These are phyloP conservation scores for Palythoa grandiflora DNA, from an alignment of 92 coral and sea anemone genomes.

Conservation along the genomic window DNA sequence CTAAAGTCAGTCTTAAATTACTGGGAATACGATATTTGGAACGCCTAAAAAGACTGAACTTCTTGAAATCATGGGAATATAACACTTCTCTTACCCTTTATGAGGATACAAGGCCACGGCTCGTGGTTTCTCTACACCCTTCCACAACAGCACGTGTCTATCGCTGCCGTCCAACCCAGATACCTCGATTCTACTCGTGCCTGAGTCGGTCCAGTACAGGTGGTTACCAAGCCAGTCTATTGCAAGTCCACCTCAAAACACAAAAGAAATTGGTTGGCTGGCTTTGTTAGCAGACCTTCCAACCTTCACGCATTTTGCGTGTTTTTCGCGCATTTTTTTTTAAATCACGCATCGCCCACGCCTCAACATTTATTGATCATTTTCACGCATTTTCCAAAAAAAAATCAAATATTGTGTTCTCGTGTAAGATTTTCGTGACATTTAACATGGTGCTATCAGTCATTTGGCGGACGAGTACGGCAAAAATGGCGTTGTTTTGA, in stretches of 20 bases:
- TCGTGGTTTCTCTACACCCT: slow-evolving; percentile 60
- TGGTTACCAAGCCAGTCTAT: slow-evolving; percentile 64
- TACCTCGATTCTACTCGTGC: slow-evolving; percentile 40
- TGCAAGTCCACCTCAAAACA: slow-evolving; percentile 37
- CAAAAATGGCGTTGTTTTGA: too few species aligned
- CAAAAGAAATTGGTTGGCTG: background rate
- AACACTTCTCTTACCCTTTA: slow-evolving; percentile 61
- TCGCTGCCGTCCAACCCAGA: slow-evolving; percentile 39
- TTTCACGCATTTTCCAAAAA: too few species aligned
- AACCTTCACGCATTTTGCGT: too few species aligned
- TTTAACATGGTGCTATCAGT: too few species aligned
- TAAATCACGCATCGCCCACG: too few species aligned
- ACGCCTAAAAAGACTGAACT: too few species aligned
- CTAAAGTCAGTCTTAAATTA: too few species aligned
- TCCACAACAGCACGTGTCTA: slow-evolving; percentile 43
- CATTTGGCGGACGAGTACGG: too few species aligned
- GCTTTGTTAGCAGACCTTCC: background rate
- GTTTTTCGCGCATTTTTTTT: too few species aligned
- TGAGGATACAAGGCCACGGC: slow-evolving; percentile 70
- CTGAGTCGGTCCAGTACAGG: slow-evolving; percentile 52
- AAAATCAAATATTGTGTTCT: too few species aligned
- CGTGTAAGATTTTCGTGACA: too few species aligned
- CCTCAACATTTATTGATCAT: too few species aligned
- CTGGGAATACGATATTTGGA: background rate
- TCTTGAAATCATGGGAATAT: background rate